These are phyloP conservation scores for Cyclophora punctaria DNA, from an alignment of 2,888 invertebrate genomes.

Conservation along the genomic window DNA sequence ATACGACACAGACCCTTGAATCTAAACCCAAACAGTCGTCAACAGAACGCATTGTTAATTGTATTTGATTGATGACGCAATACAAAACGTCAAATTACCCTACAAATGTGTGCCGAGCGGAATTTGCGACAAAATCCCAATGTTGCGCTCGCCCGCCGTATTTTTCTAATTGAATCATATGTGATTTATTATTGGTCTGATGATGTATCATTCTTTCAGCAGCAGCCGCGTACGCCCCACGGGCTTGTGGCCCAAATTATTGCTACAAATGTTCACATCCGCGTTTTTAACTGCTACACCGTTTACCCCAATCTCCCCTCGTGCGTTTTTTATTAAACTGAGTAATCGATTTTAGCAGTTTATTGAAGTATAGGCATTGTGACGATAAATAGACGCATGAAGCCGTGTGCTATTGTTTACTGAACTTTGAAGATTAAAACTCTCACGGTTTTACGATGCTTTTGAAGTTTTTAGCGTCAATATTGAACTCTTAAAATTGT, in stretches of 20 bases:
- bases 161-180: constrained; percentile 75
- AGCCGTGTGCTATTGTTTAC: constrained; percentile 19
- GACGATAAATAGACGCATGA: constrained; percentile 25
- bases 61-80: constrained; percentile 66
- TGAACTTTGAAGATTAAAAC: constrained; percentile 16
- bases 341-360: constrained; percentile 49
- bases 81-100: constrained; percentile 66
- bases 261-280: constrained; percentile 69
- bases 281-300: constrained; percentile 56
- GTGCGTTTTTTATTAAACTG: constrained; percentile 55
- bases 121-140: constrained; percentile 53
- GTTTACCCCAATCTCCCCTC: constrained; percentile 45
- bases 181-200: constrained; percentile 75
- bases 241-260: constrained; percentile 66
- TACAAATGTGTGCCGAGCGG: constrained; percentile 45
- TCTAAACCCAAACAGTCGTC: constrained; percentile 8
- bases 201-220: constrained; percentile 75
- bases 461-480: background rate
- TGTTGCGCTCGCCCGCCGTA: constrained; percentile 50
- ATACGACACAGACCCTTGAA: constrained; percentile 1
- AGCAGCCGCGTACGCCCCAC: constrained; percentile 67
- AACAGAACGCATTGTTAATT: constrained; percentile 46
- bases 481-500: constrained; percentile 10
- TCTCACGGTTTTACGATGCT: constrained; percentile 14
- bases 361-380: constrained; percentile 33